Percentiles rank a stretch among this genome's conserved stretches.
phyloP scores from a whole-genome alignment of 2,888 invertebrate species.

The Pegoplata infirma region DNA sequence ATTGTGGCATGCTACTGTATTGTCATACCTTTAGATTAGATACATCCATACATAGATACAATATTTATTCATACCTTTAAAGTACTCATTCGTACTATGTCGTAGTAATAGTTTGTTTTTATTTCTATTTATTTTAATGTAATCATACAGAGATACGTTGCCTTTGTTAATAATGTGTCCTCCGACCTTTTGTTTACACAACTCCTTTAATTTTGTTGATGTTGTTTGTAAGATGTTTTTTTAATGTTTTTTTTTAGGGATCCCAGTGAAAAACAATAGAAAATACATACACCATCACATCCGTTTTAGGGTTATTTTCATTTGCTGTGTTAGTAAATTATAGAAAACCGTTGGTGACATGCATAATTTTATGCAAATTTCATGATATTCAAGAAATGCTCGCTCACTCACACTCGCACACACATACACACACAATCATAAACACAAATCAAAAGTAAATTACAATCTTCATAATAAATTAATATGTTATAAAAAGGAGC shows the following conservation, averaged over 20 bases:
- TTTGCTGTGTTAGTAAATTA: background rate
- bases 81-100: too few species aligned
- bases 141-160: slow-evolving; percentile 1
- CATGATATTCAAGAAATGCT: slow-evolving; percentile 2
- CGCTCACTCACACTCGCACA: background rate
- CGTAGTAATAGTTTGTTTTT: slow-evolving; percentile 5
- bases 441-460: background rate
- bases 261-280: background rate
- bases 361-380: slow-evolving; percentile 51
- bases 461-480: slow-evolving; percentile 23
- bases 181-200: slow-evolving; percentile 54
- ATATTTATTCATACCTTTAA: background rate
- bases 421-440: too few species aligned
- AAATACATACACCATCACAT: background rate
- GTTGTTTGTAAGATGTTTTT: slow-evolving; percentile 12
- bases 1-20: background rate
- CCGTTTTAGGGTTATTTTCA: slow-evolving; percentile 34
- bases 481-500: slow-evolving; percentile 8
- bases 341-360: slow-evolving; percentile 41
- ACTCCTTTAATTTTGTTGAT: background rate
- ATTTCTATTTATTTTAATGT: slow-evolving; percentile 9
- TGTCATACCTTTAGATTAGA: background rate
- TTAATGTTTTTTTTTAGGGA: too few species aligned
- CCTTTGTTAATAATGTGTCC: slow-evolving; percentile 36
- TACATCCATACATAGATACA: background rate